Base-by-base conservation (phyloP, 1,140 invertebrate genomes). In the Agrypnia vestita region DNA sequence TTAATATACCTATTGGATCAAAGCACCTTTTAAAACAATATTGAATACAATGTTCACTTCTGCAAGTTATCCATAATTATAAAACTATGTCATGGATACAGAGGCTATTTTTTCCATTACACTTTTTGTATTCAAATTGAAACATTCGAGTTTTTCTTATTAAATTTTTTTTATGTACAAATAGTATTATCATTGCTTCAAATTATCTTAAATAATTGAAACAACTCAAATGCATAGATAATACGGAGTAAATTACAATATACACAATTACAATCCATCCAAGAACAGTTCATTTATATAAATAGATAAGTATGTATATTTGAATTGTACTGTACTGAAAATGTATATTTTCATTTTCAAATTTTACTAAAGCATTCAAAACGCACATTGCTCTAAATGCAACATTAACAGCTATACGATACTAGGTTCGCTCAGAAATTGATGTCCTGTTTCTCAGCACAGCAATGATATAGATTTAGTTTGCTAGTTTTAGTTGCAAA, bases 191-290 rank as follows among this genome's bases (percentile, higher is more conserved):
- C 47, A 55, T 73, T 35, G 53, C n/a, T 53, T 53, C 47, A 56
- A 73, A 61, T 25, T 73, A 73, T 73, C 47, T 73, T 73, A 53
- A 73, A 73, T 21, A 13, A 69, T 49, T 21, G 55, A 80, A 78
- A 49, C 53, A 73, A 76, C 61, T 76, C 44, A 76, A 76, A 35
- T 61, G 46, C 25, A 64, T 73, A 73, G 67, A 64, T 71, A 59
- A 75, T 19, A 56, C 49, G 51, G 73, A 35, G 25, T 78, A 81
- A 81, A 77, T 81, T 76, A 81, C 47, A 77, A 72, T 59, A 51
- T 47, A 74, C 53, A 69, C 21, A 74, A 74, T 74, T 55, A 74
- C 72, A 56, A 74, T 56, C 49, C 72, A 74, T 56, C 55, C 72
- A 74, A 74, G 55, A 56, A 74, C 72, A 55, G 11, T 74, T 62